Evolutionary conservation across 2,113 vertebrate genomes (phyloP), one percentile per base, ranked within the genome.

Genomic region (Erythrolamprus reginae): DNA sequence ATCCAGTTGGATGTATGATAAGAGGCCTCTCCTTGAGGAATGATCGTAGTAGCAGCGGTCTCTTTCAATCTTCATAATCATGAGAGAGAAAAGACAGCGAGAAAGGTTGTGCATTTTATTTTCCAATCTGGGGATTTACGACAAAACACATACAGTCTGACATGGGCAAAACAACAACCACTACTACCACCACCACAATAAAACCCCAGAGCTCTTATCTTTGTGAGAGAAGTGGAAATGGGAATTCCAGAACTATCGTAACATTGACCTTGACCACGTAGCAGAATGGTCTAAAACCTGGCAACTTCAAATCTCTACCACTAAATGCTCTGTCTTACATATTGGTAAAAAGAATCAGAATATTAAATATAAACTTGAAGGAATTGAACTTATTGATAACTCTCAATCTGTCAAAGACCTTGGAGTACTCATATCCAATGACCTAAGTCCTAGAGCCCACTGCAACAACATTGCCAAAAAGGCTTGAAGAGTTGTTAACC

Each of bases 1-100:
- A 90, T 84, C 58, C 70, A 1, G 4, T 90, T 88, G 51, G 89
- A 77, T 84, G 50, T 88, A 93, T 94, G 89, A 93, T 58, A 45
- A 23, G 52, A 7, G 1, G 24, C 77, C 86, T 91, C 87, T 51
- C 91, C 93, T 90, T 83, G 89, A 93, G 93, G 33, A 84, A 89
- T 84, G 42, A 88, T 21, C 10, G 87, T 56, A 61, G 10, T 9
- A 10, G 0, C 0, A 89, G 89, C 90, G 61, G 12, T 91, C 52
- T 92, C 1, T 86, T 88, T 88, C 86, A 85, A 86, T 61, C 92
- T 70, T 83, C 0, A 0, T 86, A 47, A 0, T 83, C 58, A 82
- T 89, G 89, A 87, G 92, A 87, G 92, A 84, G 90, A 51, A 47
- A 53, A 50, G 42, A 3, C 0, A 2, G 9, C 38, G 47, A 53